Evolutionary conservation across 1,140 invertebrate genomes (phyloP).

Genomic region (Chironomus striatipennis): DNA sequence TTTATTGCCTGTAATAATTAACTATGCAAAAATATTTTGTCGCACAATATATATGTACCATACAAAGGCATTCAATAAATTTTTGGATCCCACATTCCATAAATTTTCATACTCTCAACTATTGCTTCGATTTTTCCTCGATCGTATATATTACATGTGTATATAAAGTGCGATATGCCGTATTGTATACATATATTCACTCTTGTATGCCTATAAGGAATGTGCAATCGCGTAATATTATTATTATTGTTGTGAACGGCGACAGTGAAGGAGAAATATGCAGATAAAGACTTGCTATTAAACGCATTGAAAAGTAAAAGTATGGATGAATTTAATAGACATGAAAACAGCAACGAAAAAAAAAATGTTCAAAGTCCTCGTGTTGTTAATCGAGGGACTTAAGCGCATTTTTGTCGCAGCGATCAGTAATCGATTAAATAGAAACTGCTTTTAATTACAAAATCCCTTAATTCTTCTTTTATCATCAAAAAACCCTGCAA

Average conservation of each 20-base stretch:
- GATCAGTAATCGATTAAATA: too few species aligned
- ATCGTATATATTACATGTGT: neutral
- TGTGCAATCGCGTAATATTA: slow-evolving; percentile 6
- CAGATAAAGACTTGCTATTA: neutral
- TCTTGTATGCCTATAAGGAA: neutral
- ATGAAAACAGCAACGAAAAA: neutral
- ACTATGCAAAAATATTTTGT: slow-evolving; percentile 7
- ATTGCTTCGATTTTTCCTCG: too few species aligned
- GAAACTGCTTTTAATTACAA: too few species aligned
- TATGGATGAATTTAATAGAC: neutral
- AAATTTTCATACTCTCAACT: neutral
- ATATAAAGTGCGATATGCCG: slow-evolving; percentile 12
- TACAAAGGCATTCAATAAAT: slow-evolving; percentile 5
- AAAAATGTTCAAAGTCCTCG: too few species aligned
- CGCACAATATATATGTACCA: neutral
- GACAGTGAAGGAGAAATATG: neutral
- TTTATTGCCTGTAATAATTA: neutral
- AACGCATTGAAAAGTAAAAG: neutral
- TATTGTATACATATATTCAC: neutral
- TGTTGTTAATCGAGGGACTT: too few species aligned
- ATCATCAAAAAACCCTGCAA: too few species aligned
- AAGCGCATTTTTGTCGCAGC: too few species aligned
- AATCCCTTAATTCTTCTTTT: too few species aligned
- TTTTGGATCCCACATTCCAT: slow-evolving; percentile 12
- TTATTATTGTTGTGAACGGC: neutral